A percentile compares a stretch with the other conserved stretches of the same genome.
These are phyloP conservation scores for Aelia acuminata DNA, from an alignment of 2,888 invertebrate species.

Conservation along the genomic window DNA sequence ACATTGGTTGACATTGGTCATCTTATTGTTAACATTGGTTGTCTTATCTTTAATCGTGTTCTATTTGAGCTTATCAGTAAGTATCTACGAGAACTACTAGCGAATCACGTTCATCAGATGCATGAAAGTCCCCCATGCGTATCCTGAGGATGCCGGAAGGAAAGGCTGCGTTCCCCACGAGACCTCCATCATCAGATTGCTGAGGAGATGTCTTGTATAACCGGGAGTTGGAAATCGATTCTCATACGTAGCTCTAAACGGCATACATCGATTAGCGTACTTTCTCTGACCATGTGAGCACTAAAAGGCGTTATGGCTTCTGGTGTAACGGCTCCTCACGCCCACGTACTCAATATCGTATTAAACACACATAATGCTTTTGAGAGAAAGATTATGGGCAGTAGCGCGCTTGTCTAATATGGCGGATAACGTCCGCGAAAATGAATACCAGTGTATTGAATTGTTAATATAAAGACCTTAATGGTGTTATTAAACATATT, in stretches of 20 bases:
- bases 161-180: not conserved
- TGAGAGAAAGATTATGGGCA: not conserved
- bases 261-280: not conserved
- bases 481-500: not conserved
- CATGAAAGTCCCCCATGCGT: not conserved
- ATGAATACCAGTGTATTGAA: not conserved
- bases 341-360: not conserved
- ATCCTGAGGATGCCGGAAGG: not conserved
- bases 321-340: not conserved
- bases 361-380: not conserved
- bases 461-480: not conserved
- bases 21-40: too few species aligned
- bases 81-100: not conserved
- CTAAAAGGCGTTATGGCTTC: conserved; percentile 2
- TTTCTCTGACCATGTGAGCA: not conserved
- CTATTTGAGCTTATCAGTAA: not conserved
- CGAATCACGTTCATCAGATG: not conserved
- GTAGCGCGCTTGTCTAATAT: not conserved
- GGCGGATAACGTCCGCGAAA: not conserved
- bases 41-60: not conserved
- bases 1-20: too few species aligned
- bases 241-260: not conserved
- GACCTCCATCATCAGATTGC: not conserved
- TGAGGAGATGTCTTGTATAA: not conserved
- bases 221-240: not conserved